A percentile compares a stretch with the other conserved stretches of the same genome.
Conservation (phyloP, 2,113 vertebrate genomes). For the Diadophis punctatus region DNA sequence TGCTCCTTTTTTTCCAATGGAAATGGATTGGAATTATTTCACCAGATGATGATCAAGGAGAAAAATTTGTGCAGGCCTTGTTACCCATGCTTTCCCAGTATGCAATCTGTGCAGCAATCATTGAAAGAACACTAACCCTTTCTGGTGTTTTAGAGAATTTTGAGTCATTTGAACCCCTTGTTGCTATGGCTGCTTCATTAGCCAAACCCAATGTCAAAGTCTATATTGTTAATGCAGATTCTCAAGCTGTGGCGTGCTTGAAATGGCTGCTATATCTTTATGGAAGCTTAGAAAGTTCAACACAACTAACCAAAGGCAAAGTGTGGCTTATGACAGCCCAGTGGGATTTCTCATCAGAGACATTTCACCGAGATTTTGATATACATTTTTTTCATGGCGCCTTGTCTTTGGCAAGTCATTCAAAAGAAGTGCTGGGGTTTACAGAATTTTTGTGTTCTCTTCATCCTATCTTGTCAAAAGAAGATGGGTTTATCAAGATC, state of each 20-base stretch:
- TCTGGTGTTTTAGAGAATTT: background rate
- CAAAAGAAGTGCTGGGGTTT: background rate
- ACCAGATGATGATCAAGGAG: conserved; percentile 7
- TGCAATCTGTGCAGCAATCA: background rate
- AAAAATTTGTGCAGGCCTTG: background rate
- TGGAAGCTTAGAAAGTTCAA: background rate
- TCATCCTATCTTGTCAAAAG: background rate
- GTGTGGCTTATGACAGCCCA: conserved; percentile 14
- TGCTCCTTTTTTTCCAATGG: background rate
- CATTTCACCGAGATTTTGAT: background rate
- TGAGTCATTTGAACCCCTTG: background rate
- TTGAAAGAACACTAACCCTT: background rate
- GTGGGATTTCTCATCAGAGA: conserved; percentile 6
- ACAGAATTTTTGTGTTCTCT: background rate
- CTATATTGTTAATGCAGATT: background rate
- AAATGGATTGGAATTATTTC: conserved; percentile 1
- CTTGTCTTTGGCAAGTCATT: background rate
- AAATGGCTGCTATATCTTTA: background rate
- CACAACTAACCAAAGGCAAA: background rate
- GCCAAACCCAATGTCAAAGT: background rate
- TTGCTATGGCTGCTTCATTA: background rate
- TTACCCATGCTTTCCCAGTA: background rate
- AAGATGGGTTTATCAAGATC: background rate
- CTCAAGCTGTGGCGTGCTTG: background rate
- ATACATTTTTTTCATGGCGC: background rate